Base-by-base conservation (phyloP, 2,888 invertebrate species). In the Trilocha varians region DNA sequence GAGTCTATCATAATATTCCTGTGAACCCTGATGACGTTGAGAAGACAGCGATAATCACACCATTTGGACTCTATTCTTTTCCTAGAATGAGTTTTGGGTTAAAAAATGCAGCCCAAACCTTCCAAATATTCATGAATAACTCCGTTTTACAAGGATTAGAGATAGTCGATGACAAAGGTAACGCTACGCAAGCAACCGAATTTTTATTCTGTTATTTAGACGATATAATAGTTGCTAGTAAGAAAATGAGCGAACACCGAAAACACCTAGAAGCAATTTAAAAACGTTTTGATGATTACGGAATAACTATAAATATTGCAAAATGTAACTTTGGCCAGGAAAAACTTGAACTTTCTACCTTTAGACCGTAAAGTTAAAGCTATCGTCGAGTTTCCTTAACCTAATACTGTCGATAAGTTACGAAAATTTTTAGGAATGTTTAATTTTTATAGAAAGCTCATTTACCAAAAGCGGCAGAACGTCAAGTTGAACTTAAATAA, bases 1-100 rank as follows among this genome's bases (percentile, higher is more conserved):
- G 47, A 17, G 51, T 44, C 1, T 51, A 51, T 16, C 48, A 52
- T 41, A 32, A 34, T 6, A 49, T 49, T 32, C 13, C 25, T 1
- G 41, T 47, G 1, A 33, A 39, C 0, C 32, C 40, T 2, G 32
- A 38, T 2, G 48, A 48, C 14, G 44, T 50, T 6, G 38, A 43
- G 11, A 52, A 52, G 33, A 53, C 48, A 0, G 49, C 48, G 8
- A 18, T 18, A 6, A 18, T 18, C 8, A 18, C 18, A 8, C 18
- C n/a, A n/a, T n/a, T n/a, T n/a, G n/a, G n/a, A n/a, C n/a, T n/a
- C n/a, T n/a, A n/a, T n/a, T n/a, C n/a, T 6, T 18, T 18, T 6
- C 18, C 18, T 5, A 5, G 8, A 18, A 18, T 18, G 18, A 18
- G 18, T 18, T 18, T 18, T 18, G 35, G 35, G 13, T 9, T 35